Conservation (phyloP, 2,888 invertebrate species). For the Pocota personata region DNA sequence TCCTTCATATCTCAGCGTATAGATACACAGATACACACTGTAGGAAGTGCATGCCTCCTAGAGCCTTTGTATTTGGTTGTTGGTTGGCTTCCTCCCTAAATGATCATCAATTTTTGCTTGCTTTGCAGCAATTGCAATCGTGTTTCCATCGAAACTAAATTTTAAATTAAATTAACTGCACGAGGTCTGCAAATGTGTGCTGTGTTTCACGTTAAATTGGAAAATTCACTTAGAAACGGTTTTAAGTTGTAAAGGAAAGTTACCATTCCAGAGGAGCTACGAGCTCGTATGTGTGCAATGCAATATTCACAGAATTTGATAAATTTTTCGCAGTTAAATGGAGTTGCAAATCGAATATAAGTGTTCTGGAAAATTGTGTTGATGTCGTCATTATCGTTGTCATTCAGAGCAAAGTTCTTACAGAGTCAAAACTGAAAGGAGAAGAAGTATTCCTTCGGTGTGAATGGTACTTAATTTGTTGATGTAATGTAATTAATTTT, state of each 20-base stretch:
- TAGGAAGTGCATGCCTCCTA: not conserved
- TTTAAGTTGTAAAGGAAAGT: slow-evolving; percentile 15
- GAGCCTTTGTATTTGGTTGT: not conserved
- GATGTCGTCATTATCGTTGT: not conserved
- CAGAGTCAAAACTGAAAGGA: not conserved
- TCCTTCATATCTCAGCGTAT: not conserved
- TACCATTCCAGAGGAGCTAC: not conserved
- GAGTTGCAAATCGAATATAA: slow-evolving; percentile 25
- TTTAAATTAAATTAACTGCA: slow-evolving; percentile 60
- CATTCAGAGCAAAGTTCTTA: not conserved
- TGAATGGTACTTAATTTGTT: not conserved
- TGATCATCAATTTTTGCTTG: slow-evolving; percentile 7
- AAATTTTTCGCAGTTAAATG: slow-evolving; percentile 7
- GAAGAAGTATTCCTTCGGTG: not conserved
- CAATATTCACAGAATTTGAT: slow-evolving; percentile 43
- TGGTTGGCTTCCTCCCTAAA: not conserved
- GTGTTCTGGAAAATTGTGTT: not conserved
- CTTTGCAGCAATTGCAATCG: not conserved
- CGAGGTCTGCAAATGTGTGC: slow-evolving; percentile 23
- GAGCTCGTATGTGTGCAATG: too few relatives aligned
- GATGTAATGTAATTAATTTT: not conserved
- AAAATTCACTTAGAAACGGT: slow-evolving; percentile 57
- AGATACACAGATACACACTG: not conserved
- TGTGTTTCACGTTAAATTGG: slow-evolving; percentile 47
- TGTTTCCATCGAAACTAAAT: slow-evolving; percentile 19